Evolutionary conservation across 2,113 vertebrate genomes (phyloP).

Genomic region (Clarias batrachus): DNA sequence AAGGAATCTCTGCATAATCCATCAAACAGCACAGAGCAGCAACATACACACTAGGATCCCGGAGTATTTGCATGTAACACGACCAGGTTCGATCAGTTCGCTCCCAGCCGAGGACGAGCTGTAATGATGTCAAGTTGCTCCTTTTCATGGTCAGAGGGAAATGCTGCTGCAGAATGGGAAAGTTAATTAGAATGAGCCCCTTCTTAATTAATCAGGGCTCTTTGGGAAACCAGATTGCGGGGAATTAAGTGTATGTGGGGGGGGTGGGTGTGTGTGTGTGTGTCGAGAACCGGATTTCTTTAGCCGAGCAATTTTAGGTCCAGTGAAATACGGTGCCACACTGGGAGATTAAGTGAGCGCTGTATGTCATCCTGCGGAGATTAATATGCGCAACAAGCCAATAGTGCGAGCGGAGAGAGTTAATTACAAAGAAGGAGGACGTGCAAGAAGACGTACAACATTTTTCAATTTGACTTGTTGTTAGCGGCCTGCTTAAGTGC

Average conservation of each 20-base stretch:
- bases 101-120: not conserved
- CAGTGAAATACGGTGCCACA: constrained; percentile 59
- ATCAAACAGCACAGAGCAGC: not conserved
- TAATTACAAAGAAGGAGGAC: constrained; percentile 55
- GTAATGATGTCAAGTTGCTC: constrained; percentile 7
- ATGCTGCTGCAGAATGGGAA: constrained; percentile 53
- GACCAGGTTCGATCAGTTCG: not conserved
- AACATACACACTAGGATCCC: too few relatives aligned
- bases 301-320: constrained; percentile 63
- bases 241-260: not conserved
- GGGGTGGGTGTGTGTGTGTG: too few relatives aligned
- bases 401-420: constrained; percentile 45
- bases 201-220: constrained; percentile 69
- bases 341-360: constrained; percentile 53
- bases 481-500: not conserved
- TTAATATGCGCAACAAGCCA: constrained; percentile 57
- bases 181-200: constrained; percentile 64
- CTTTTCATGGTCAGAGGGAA: constrained; percentile 62
- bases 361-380: constrained; percentile 62
- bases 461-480: not conserved
- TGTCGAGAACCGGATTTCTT: constrained; percentile 52
- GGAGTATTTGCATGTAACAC: not conserved
- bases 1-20: not conserved
- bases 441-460: not conserved
- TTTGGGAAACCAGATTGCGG: constrained; percentile 54